These are phyloP conservation scores for Leptodactylus fuscus DNA, from an alignment of 2,113 vertebrate species.

Conservation along the genomic window DNA sequence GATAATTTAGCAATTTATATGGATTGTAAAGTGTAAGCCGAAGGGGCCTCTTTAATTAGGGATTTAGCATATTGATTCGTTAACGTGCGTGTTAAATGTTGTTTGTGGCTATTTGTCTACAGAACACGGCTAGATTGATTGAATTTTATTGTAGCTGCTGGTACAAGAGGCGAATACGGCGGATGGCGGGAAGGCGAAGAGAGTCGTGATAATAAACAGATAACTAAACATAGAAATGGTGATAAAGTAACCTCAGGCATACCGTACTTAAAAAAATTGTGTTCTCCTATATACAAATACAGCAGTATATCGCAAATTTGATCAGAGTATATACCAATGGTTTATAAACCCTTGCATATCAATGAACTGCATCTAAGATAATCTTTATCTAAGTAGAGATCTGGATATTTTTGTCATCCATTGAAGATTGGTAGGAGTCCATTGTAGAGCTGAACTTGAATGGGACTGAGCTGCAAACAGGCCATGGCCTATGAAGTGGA, in stretches of 20 bases:
- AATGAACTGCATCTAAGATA: too few relatives aligned
- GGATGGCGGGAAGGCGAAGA: neutral
- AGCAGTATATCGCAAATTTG: too few relatives aligned
- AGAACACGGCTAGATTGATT: neutral
- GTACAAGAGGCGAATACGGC: neutral
- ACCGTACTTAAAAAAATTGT: too few relatives aligned
- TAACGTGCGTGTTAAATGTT: conserved; percentile 30
- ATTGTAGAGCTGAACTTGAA: too few relatives aligned
- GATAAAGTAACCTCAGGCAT: too few relatives aligned
- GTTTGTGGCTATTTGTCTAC: conserved; percentile 3
- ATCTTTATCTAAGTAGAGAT: too few relatives aligned
- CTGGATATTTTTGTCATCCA: too few relatives aligned
- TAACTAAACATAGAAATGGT: neutral
- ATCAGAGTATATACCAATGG: too few relatives aligned
- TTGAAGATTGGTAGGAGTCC: too few relatives aligned
- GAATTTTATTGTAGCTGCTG: neutral
- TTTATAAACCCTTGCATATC: too few relatives aligned
- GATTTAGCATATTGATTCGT: conserved; percentile 43
- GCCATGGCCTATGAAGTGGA: too few relatives aligned
- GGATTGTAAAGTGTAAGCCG: conserved; percentile 16
- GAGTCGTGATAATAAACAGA: neutral
- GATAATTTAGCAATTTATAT: conserved; percentile 43
- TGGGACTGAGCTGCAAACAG: too few relatives aligned
- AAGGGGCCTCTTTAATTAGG: conserved; percentile 12
- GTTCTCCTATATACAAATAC: neutral